phyloP scores from a whole-genome alignment of 2,797 vertebrate species.

The Channallabes apus region DNA sequence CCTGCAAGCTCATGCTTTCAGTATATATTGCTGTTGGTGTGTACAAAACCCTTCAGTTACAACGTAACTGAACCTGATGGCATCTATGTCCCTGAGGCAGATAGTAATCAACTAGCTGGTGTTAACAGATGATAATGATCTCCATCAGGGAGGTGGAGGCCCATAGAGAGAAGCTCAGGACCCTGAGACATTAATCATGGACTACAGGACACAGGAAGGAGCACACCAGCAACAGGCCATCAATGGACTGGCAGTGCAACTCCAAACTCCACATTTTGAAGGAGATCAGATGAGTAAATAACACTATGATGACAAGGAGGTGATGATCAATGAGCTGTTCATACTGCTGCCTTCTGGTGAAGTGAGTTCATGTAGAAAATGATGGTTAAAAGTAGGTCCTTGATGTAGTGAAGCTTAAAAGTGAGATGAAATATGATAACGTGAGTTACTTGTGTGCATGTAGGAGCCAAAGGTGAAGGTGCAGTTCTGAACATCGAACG shows the following conservation, averaged over 20 bases:
- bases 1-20: background rate
- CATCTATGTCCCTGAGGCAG: background rate
- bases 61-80: background rate
- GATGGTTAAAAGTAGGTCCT: background rate
- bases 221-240: background rate
- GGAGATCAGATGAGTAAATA: background rate
- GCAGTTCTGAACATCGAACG: constrained; percentile 83
- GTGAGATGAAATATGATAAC: constrained; percentile 16
- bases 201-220: background rate
- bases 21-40: background rate
- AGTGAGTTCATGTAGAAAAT: background rate
- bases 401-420: background rate
- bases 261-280: background rate
- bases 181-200: background rate
- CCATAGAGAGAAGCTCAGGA: background rate
- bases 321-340: background rate
- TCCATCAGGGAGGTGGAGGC: background rate
- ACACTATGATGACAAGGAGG: background rate
- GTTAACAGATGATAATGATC: background rate
- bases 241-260: background rate
- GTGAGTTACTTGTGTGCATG: constrained; percentile 76
- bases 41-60: background rate
- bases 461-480: constrained; percentile 75
- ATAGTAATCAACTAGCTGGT: background rate
- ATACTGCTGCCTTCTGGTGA: background rate